Base-by-base conservation (phyloP, 2,113 vertebrate genomes). In the Cathartes aura region DNA sequence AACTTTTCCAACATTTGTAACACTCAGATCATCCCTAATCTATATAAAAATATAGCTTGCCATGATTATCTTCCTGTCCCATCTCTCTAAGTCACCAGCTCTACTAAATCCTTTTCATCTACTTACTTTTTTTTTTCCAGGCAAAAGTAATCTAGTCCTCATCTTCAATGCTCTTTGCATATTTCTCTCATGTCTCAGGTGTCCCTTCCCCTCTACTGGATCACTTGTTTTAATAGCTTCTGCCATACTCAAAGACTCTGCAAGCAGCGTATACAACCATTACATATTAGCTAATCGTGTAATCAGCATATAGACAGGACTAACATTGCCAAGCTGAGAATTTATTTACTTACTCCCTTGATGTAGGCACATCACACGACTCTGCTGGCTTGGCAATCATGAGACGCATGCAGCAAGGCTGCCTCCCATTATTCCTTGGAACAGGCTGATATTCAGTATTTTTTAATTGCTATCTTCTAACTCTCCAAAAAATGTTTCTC, bases 381-480 rank as follows among this genome's bases (percentile, higher is more conserved):
- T 58, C 50, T 30, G 40, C 76, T 71, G 67, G 29, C 26, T 36
- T 60, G 30, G 29, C 56, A 76, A 20, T 60, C 40, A 30, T 17
- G 23, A 60, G 47, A 47, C 12, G 13, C 16, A 6, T 7, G 34
- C 26, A 82, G 71, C n/a, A 47, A 83, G n/a, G 40, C 24, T 40
- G 48, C n/a, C 24, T 62, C 55, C 36, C 15, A 24, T 40, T 76
- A 52, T 36, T 75, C 26, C 62, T 43, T 24, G 29, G 32, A 62
- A 66, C 7, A 52, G 8, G 34, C 14, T 0, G 1, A 75, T 27
- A 66, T 0, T 79, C n/a, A 47, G 0, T 50, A n/a, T 21, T 60
- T 67, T 81, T 68, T 11, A 79, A 90, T 30, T 60, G 45, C 24
- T 66, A 6, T 59, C 45, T 73, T 91, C 10, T 66, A 73, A 45